Conservation (phyloP, 1,140 invertebrate genomes). For the Helicoverpa zea region DNA sequence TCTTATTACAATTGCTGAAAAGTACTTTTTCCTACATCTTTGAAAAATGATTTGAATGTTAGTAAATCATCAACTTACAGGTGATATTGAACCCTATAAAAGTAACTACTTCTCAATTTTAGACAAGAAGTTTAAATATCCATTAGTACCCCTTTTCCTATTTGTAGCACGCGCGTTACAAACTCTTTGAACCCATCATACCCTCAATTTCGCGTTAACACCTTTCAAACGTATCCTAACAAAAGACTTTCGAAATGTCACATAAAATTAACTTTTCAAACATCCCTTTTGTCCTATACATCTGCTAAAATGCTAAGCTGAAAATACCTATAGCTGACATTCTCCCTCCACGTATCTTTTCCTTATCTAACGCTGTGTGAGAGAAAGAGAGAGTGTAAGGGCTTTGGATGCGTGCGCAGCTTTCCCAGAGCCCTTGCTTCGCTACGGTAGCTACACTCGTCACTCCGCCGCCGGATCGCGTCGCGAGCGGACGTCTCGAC, state of each 20-base stretch:
- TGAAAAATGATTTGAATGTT: no score
- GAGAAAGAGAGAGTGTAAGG: slow-evolving; percentile 19
- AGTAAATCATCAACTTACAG: no score
- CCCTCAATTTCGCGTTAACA: slow-evolving; percentile 13
- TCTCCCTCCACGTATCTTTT: slow-evolving; percentile 28
- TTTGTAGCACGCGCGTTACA: not conserved
- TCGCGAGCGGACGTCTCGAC: slow-evolving; percentile 73
- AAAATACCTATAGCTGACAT: slow-evolving; percentile 52
- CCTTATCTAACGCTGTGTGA: slow-evolving; percentile 7
- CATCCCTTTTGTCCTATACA: slow-evolving; percentile 31
- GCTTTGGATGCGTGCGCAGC: slow-evolving; percentile 50
- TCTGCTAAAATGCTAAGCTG: slow-evolving; percentile 41
- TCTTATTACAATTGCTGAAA: no score
- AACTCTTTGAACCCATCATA: not conserved
- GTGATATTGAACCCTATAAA: no score
- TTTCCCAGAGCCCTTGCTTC: slow-evolving; percentile 48
- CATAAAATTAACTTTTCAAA: slow-evolving; percentile 16
- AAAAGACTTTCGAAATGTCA: slow-evolving; percentile 30
- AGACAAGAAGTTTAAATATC: not conserved
- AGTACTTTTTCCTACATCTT: no score
- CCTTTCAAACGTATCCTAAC: slow-evolving; percentile 16
- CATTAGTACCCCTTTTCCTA: not conserved
- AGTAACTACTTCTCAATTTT: no score
- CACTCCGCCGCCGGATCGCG: slow-evolving; percentile 77
- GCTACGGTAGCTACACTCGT: slow-evolving; percentile 33